Evolutionary conservation across 2,113 vertebrate species (phyloP).

Genomic region (Epinephelus lanceolatus): DNA sequence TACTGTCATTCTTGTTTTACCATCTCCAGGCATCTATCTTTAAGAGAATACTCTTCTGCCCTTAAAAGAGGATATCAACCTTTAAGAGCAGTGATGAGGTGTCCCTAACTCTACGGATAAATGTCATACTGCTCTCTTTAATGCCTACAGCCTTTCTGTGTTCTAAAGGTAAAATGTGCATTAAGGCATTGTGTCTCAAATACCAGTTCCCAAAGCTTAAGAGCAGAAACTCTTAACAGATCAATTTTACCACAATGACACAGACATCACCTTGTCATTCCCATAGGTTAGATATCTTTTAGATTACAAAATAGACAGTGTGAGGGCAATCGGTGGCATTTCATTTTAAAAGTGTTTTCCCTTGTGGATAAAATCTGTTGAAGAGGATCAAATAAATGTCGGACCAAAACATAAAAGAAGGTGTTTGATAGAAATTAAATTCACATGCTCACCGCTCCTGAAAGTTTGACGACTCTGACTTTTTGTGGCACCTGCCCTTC

Average conservation of each 20-base stretch:
- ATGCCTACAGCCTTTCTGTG: slow-evolving; percentile 66
- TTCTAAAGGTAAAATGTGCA: slow-evolving; percentile 63
- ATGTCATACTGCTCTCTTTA: slow-evolving; percentile 80
- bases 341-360: slow-evolving; percentile 59
- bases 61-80: slow-evolving; percentile 79
- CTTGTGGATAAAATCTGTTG: slow-evolving; percentile 49
- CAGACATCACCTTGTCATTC: slow-evolving; percentile 73
- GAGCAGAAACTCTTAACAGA: slow-evolving; percentile 75
- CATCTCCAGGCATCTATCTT: slow-evolving; percentile 39
- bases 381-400: slow-evolving; percentile 66
- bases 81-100: slow-evolving; percentile 76
- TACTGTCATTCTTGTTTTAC: slow-evolving; percentile 49
- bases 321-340: slow-evolving; percentile 66
- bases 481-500: slow-evolving; percentile 90
- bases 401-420: slow-evolving; percentile 41
- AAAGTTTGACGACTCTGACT: slow-evolving; percentile 95
- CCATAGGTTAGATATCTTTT: slow-evolving; percentile 75
- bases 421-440: slow-evolving; percentile 37
- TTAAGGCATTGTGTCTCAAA: slow-evolving; percentile 67
- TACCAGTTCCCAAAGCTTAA: slow-evolving; percentile 72
- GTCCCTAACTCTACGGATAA: slow-evolving; percentile 75
- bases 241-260: slow-evolving; percentile 81
- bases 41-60: slow-evolving; percentile 52
- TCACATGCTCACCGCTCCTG: slow-evolving; percentile 90
- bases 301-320: slow-evolving; percentile 59